phyloP scores from a whole-genome alignment of 2,797 vertebrate genomes.

The Buphagus erythrorhynchus region DNA sequence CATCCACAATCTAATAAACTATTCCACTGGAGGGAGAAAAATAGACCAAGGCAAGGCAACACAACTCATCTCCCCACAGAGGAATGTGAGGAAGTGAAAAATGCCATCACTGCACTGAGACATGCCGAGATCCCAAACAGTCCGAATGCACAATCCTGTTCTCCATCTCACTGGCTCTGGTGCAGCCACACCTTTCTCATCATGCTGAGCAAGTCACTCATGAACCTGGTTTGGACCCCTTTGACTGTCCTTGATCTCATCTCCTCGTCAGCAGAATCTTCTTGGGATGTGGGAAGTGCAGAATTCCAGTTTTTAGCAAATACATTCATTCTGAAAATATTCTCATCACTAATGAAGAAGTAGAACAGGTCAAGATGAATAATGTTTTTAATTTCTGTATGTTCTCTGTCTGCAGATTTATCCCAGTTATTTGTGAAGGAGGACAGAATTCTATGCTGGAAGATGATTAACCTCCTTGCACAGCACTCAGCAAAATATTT shows the following conservation, averaged over 20 bases:
- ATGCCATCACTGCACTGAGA: not conserved
- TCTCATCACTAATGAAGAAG: not conserved
- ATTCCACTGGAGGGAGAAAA: not conserved
- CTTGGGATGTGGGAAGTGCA: not conserved
- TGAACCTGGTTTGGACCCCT: not conserved
- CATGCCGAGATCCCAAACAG: rapidly evolving
- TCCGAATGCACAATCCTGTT: not conserved
- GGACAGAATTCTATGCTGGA: not conserved
- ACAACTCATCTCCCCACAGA: not conserved
- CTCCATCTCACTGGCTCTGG: not conserved
- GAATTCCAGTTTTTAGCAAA: not conserved
- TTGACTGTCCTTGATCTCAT: not conserved
- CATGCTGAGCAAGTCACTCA: not conserved
- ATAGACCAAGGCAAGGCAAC: not conserved
- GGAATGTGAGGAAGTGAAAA: not conserved
- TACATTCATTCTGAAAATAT: not conserved
- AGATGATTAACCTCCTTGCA: not conserved
- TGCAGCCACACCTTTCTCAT: not conserved
- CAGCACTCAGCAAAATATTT: not conserved
- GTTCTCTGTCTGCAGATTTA: not conserved
- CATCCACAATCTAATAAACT: conserved; percentile 12
- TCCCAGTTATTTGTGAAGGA: not conserved
- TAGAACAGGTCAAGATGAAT: not conserved
- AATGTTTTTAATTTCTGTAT: not conserved
- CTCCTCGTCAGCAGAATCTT: not conserved